These are phyloP conservation scores for Darevskia nairensis DNA, from an alignment of 2,797 vertebrate species.

Conservation along the genomic window DNA sequence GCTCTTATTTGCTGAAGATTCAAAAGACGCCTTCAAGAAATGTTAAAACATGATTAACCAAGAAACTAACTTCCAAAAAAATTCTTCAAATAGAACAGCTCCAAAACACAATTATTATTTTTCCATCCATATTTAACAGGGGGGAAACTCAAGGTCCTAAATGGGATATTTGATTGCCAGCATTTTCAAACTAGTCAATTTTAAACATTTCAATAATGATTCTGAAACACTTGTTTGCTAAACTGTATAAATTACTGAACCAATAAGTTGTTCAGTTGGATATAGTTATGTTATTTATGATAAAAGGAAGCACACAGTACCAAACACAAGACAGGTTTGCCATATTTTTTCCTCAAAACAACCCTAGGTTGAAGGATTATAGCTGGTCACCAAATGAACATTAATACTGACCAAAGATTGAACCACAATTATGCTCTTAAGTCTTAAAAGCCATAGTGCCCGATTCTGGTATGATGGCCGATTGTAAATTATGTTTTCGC, in stretches of 20 bases:
- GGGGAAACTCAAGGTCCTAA: constrained; percentile 64
- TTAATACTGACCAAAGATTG: neutral
- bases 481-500: neutral
- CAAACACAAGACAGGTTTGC: neutral
- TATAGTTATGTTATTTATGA: neutral
- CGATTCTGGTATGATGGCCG: neutral
- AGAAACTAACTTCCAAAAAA: constrained; percentile 52
- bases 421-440: no score
- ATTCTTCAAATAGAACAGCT: constrained; percentile 60
- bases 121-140: constrained; percentile 71
- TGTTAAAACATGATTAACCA: constrained; percentile 7
- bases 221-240: neutral
- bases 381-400: neutral
- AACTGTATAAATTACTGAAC: constrained; percentile 10
- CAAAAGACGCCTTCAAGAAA: constrained; percentile 63
- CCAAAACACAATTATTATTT: constrained; percentile 69
- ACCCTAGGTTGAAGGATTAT: neutral
- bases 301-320: neutral
- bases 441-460: neutral
- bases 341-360: neutral
- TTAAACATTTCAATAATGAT: constrained; percentile 22
- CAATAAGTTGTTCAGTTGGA: neutral
- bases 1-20: constrained; percentile 55
- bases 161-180: constrained; percentile 64
- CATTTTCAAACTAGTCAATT: constrained; percentile 28